A percentile compares a stretch with the other conserved stretches of the same genome.
Evolutionary conservation across 2,113 vertebrate genomes (phyloP).

Genomic region (Oenanthe oenanthe): DNA sequence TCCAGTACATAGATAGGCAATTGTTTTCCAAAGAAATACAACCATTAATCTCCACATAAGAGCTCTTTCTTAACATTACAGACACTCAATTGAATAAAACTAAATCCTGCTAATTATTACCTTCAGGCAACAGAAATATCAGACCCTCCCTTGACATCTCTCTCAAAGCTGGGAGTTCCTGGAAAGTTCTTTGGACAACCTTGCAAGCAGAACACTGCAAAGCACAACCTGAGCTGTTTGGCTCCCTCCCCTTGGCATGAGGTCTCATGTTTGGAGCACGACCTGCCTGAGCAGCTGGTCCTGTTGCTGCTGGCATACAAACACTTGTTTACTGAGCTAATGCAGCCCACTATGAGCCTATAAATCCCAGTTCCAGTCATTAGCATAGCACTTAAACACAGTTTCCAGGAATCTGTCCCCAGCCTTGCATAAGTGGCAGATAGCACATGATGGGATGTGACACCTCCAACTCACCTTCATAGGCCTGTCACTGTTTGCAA

Average conservation of each 20-base stretch:
- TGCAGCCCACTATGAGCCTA: neutral
- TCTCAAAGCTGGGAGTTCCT: neutral
- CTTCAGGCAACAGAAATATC: neutral
- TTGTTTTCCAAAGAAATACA: neutral
- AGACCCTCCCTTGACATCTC: neutral
- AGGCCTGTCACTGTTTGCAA: conserved; percentile 94
- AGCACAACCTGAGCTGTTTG: neutral
- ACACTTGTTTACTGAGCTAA: neutral
- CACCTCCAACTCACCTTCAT: conserved; percentile 87
- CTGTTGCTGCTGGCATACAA: neutral
- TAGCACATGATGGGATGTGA: neutral
- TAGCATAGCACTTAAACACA: neutral
- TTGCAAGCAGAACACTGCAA: neutral
- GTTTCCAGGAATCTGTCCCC: neutral
- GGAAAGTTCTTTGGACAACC: neutral
- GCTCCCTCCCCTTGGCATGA: neutral
- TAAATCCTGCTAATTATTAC: neutral
- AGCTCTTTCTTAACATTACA: neutral
- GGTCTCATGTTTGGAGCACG: neutral
- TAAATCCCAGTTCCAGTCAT: neutral
- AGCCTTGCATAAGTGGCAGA: neutral
- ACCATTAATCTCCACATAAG: neutral
- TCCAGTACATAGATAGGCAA: neutral
- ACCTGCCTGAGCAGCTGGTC: neutral
- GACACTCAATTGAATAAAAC: neutral